Evolutionary conservation across 2,888 invertebrate genomes (phyloP).

Genomic region (Amorpha juglandis): DNA sequence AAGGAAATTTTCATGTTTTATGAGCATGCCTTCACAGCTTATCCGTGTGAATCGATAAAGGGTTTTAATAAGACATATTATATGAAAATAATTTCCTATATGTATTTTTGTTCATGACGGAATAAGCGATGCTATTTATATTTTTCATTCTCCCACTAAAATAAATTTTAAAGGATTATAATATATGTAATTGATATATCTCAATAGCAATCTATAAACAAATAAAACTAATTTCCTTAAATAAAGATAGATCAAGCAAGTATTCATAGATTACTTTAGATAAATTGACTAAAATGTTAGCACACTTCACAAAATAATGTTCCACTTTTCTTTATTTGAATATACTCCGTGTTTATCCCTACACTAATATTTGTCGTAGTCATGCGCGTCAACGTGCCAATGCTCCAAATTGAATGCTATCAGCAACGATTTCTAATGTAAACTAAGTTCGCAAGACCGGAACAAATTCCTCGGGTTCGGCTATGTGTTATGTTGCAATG

Average conservation of each 20-base stretch:
- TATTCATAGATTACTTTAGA: neutral
- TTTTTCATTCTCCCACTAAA: too few relatives aligned
- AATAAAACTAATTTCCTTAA: too few relatives aligned
- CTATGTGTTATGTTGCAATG: slow-evolving; percentile 26
- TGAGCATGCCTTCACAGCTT: neutral
- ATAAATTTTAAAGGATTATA: too few relatives aligned
- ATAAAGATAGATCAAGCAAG: too few relatives aligned
- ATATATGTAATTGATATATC: too few relatives aligned
- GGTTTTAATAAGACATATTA: too few relatives aligned
- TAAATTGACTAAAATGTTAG: neutral
- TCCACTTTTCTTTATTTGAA: neutral
- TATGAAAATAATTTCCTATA: too few relatives aligned
- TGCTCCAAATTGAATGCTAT: slow-evolving; percentile 24
- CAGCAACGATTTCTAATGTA: slow-evolving; percentile 34
- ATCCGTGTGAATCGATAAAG: slow-evolving; percentile 1
- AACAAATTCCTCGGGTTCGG: slow-evolving; percentile 48
- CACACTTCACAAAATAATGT: neutral
- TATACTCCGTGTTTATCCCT: slow-evolving; percentile 7
- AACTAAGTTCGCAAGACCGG: slow-evolving; percentile 42
- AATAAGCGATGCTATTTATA: too few relatives aligned
- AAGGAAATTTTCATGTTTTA: too few relatives aligned
- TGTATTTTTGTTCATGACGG: too few relatives aligned
- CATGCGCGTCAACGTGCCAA: slow-evolving; percentile 1
- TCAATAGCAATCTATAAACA: neutral
- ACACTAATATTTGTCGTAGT: slow-evolving; percentile 6